These are phyloP conservation scores for Agrochola lychnidis DNA, from an alignment of 2,888 invertebrate species.

Conservation along the genomic window DNA sequence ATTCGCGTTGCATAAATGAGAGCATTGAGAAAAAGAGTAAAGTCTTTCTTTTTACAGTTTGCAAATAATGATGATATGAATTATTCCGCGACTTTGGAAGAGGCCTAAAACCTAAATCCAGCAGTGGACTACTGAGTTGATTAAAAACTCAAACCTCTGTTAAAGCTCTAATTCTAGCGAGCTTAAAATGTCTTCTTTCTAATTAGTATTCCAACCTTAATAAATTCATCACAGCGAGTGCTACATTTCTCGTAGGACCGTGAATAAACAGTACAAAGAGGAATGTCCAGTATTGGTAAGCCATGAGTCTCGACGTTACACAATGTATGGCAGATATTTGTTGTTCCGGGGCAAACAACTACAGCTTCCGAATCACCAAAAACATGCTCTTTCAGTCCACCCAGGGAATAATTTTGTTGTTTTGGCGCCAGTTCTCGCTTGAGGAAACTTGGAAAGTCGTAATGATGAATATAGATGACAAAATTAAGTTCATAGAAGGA, in stretches of 20 bases:
- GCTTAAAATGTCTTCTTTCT: slow-evolving; percentile 27
- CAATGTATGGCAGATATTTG: slow-evolving; percentile 40
- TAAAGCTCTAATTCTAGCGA: background rate
- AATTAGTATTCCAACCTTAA: slow-evolving; percentile 31
- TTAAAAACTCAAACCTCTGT: slow-evolving; percentile 1
- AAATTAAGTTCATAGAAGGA: background rate
- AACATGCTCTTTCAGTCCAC: slow-evolving; percentile 39
- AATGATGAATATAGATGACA: slow-evolving; percentile 9
- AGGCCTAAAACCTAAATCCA: background rate
- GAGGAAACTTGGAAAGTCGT: background rate
- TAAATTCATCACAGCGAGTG: slow-evolving; percentile 36
- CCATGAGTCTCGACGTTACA: slow-evolving; percentile 8
- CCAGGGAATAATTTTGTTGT: slow-evolving; percentile 36
- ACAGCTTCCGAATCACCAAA: slow-evolving; percentile 26
- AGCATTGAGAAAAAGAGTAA: background rate
- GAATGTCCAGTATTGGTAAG: slow-evolving; percentile 21
- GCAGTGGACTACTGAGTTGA: background rate
- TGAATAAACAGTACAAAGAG: slow-evolving; percentile 34
- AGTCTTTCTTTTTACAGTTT: background rate
- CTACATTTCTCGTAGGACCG: slow-evolving; percentile 49
- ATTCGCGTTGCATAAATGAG: background rate
- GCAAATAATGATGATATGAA: background rate
- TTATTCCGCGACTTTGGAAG: background rate
- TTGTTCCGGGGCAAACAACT: slow-evolving; percentile 24
- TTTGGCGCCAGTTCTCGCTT: slow-evolving; percentile 8